phyloP scores from a whole-genome alignment of 2,888 invertebrate species.

The Plagiodera versicolora region DNA sequence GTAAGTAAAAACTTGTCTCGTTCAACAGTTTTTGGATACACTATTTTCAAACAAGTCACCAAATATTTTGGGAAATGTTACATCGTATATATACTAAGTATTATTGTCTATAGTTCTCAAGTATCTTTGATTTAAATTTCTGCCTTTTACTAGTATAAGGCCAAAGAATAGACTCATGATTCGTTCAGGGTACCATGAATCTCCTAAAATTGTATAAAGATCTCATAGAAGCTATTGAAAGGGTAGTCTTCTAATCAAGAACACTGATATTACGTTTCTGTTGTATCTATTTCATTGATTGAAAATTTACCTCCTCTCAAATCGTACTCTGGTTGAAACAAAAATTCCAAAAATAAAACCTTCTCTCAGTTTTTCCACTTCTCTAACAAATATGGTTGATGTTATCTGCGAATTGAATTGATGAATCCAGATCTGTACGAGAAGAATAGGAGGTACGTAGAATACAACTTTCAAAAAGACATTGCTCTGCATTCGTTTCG shows the following conservation, averaged over 20 bases:
- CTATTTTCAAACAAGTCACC: neutral
- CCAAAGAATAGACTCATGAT: slow-evolving; percentile 9
- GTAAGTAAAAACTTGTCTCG: neutral
- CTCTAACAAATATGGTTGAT: too few relatives aligned
- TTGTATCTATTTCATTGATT: neutral
- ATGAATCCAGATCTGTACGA: neutral
- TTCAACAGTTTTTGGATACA: neutral
- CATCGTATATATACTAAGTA: slow-evolving; percentile 12
- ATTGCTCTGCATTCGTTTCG: neutral
- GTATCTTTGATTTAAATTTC: slow-evolving; percentile 28
- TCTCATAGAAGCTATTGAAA: neutral
- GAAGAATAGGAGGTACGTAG: neutral
- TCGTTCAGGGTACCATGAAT: neutral
- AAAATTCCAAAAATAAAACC: too few relatives aligned
- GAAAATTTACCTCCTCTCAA: neutral
- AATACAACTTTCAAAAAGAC: neutral
- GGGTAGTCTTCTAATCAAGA: neutral
- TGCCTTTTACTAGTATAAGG: slow-evolving; percentile 24
- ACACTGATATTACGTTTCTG: neutral
- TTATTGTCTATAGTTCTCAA: slow-evolving; percentile 32
- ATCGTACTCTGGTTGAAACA: neutral
- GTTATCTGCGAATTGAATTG: neutral
- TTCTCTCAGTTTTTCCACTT: too few relatives aligned
- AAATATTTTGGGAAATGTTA: neutral
- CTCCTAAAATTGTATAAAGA: neutral